Base-by-base conservation (phyloP, 2,797 vertebrate species). In the Siniperca obscura region DNA sequence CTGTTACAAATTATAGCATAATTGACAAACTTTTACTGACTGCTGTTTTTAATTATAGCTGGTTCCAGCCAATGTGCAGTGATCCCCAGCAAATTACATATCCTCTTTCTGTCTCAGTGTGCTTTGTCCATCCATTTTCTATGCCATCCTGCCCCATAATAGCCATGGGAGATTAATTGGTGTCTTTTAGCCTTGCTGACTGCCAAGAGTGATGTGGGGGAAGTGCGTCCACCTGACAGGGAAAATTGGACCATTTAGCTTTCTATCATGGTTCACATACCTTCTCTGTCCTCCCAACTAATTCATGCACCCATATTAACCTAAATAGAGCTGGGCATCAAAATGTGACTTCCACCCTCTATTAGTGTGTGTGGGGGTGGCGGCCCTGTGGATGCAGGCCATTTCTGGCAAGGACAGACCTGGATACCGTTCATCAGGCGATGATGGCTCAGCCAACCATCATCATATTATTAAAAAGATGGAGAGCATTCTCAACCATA, bases 151-250 rank as follows among this genome's bases (percentile, higher is more conserved):
- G 76, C 71, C 81, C 85, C 75, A 78, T 78, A 86, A 90, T 69
- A 89, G 80, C 81, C 78, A 76, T 14, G 70, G 76, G 73, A 93
- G 87, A 92, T 91, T 90, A 92, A 92, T 91, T 83, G 85, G 80
- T 82, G 87, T 90, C 86, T 89, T 84, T 90, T 80, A 88, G 83
- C 83, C 78, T 88, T 21, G 7, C 76, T 82, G 90, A 80, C 84
- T 87, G 86, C 83, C 76, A 87, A 68, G 73, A 88, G 52, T 82
- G 77, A 89, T 90, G 87, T 83, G 75, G 76, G 73, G 62, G 78
- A 76, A 83, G 60, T 83, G 76, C 3, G 8, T 76, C 86, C 80
- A 82, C 81, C 76, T 90, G 84, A 87, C 85, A 44, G 61, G 52
- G 73, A 89, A 88, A 90, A 87, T 70, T 83, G 79, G 71, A 86